A percentile compares a stretch with the other conserved stretches of the same genome.
phyloP scores from a whole-genome alignment of 1,140 invertebrate species.

The Thaumatotibia leucotreta region DNA sequence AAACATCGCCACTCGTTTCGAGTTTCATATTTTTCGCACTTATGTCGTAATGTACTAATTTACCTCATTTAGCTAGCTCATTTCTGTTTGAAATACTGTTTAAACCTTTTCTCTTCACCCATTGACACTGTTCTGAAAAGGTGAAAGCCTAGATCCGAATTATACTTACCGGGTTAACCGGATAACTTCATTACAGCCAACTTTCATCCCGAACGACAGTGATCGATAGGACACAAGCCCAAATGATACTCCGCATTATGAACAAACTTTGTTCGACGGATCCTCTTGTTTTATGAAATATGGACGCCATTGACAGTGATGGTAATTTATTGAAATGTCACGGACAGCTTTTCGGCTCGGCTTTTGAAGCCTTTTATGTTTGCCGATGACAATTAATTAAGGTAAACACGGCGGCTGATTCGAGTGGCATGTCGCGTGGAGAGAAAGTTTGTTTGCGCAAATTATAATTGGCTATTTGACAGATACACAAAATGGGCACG shows the following conservation, averaged over 20 bases:
- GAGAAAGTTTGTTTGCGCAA: too few relatives aligned
- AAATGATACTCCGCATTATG: slow-evolving; percentile 20
- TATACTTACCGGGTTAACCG: not conserved
- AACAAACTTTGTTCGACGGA: slow-evolving; percentile 19
- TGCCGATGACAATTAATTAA: not conserved
- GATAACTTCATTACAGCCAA: slow-evolving; percentile 52
- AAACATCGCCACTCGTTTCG: too few relatives aligned
- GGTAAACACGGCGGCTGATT: not conserved
- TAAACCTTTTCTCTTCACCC: too few relatives aligned
- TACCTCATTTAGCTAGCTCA: too few relatives aligned
- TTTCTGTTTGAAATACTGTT: too few relatives aligned
- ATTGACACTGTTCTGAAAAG: too few relatives aligned
- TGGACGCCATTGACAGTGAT: slow-evolving; percentile 55
- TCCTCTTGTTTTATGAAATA: slow-evolving; percentile 65
- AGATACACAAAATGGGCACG: too few relatives aligned
- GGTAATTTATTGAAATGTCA: slow-evolving; percentile 66
- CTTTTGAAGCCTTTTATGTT: not conserved
- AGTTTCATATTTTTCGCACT: too few relatives aligned
- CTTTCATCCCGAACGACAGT: slow-evolving; percentile 42
- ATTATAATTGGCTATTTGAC: too few relatives aligned
- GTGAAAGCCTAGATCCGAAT: too few relatives aligned
- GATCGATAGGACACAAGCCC: slow-evolving; percentile 38
- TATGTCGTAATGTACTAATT: too few relatives aligned
- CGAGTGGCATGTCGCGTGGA: not conserved
- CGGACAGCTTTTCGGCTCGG: slow-evolving; percentile 22